A percentile compares a stretch with the other conserved stretches of the same genome.
Conservation (phyloP, 2,888 invertebrate species). For the Himalopsyche tibetana region DNA sequence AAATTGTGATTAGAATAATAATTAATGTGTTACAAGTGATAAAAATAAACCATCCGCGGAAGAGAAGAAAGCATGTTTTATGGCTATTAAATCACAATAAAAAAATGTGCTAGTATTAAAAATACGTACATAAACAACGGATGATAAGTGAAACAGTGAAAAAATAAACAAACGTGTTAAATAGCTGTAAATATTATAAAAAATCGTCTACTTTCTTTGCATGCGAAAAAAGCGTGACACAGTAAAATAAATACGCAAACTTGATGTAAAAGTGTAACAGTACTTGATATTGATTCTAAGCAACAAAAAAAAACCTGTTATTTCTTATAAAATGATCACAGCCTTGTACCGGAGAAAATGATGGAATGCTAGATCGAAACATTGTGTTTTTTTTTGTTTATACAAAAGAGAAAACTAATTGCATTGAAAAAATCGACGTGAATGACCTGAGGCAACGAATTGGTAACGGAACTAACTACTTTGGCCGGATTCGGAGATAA, state of each 20-base stretch:
- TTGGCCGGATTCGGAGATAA: neutral
- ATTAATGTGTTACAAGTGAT: no score
- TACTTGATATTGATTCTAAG: neutral
- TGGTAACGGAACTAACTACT: neutral
- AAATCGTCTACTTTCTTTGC: neutral
- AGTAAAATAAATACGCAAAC: constrained; percentile 9
- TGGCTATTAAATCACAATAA: no score
- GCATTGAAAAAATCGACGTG: neutral
- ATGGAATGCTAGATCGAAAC: neutral
- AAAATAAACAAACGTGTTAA: neutral
- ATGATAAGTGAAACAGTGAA: no score
- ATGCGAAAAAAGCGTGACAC: neutral
- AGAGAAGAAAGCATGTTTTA: no score
- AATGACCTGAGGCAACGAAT: constrained; percentile 7
- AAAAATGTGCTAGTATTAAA: no score
- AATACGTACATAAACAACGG: no score
- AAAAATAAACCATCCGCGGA: no score
- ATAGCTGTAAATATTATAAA: neutral
- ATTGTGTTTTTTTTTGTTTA: neutral
- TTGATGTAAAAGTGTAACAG: neutral
- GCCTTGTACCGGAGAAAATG: neutral
- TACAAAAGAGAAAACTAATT: constrained; percentile 9
- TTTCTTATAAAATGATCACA: neutral
- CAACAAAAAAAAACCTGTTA: neutral
- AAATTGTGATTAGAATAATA: no score